Evolutionary conservation across 2,797 vertebrate species (phyloP).

Genomic region (Heteromormyrus szaboi): DNA sequence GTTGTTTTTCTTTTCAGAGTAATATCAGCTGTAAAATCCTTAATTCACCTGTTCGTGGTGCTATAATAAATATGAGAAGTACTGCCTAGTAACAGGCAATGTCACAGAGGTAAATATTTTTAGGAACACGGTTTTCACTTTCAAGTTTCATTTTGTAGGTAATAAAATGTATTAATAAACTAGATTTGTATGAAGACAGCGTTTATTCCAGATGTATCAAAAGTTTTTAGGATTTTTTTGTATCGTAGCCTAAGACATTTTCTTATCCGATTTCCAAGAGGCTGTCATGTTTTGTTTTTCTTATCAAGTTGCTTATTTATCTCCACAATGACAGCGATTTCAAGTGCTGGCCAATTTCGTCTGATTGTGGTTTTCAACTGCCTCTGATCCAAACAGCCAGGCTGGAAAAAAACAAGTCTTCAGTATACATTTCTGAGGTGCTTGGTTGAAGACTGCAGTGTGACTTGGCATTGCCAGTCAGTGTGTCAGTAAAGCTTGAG

Average conservation of each 20-base stretch:
- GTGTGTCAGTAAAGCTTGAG: neutral
- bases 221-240: neutral
- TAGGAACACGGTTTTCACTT: neutral
- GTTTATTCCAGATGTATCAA: neutral
- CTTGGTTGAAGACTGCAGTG: neutral
- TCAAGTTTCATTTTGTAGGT: neutral
- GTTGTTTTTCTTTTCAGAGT: neutral
- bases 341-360: neutral
- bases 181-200: neutral
- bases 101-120: neutral
- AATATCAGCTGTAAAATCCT: neutral
- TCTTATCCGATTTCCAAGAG: neutral
- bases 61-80: neutral
- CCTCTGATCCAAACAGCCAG: neutral
- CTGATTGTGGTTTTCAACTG: neutral
- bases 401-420: neutral
- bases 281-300: neutral
- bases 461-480: neutral
- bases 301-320: neutral
- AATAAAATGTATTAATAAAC: neutral
- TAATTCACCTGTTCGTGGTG: neutral
- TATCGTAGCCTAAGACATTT: neutral
- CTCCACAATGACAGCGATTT: neutral
- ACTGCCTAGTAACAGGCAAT: neutral
- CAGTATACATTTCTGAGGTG: neutral